Base-by-base conservation (phyloP, 1,140 invertebrate species). In the Pachypeltis micranthus region DNA sequence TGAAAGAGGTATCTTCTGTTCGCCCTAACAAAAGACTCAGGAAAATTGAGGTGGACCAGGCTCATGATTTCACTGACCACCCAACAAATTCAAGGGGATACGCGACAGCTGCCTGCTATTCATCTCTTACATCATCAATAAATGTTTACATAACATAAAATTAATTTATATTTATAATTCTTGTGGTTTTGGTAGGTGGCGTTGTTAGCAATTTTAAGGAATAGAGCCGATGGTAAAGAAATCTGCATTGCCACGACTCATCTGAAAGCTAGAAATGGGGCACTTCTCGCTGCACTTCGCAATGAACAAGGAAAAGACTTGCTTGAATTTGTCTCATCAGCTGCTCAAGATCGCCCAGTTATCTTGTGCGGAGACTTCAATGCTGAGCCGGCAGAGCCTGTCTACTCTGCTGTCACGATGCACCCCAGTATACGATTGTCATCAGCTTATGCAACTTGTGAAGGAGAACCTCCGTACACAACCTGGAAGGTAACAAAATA, bases 291-390 rank as follows among this genome's bases (percentile, higher is more conserved):
- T 1, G 84, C 83, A 12, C 71, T 88, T 26, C 76, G 88, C 16
- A 83, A 86, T 68, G 83, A 87, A 70, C 87, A 91, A 74, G 87
- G 86, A 3, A 83, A 83, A 70, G 86, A 86, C 74, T 71, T 90
- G 16, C 69, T 87, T 7, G 75, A 81, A 7, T 85, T 84, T 64
- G 72, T 89, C 0, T 70, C 74, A 19, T 69, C 74, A 25, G 70
- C 76, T n/a, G 73, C 77, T 24, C 74, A 73, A 1, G 74, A 74
- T 0, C 72, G 76, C 31, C 84, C 87, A 0, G 69, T 87, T 0
- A 74, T 91, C 24, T 66, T 90, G 1, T 85, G 83, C 68, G 88
- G 88, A 0, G 88, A 91, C 70, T 89, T 91, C 68, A 91, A 91
- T 74, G 88, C 86, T 0, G 85, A 87, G 70, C 85, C 85, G 0